Evolutionary conservation across 1,140 invertebrate species (phyloP).

Genomic region (Parasteatoda tepidariorum): DNA sequence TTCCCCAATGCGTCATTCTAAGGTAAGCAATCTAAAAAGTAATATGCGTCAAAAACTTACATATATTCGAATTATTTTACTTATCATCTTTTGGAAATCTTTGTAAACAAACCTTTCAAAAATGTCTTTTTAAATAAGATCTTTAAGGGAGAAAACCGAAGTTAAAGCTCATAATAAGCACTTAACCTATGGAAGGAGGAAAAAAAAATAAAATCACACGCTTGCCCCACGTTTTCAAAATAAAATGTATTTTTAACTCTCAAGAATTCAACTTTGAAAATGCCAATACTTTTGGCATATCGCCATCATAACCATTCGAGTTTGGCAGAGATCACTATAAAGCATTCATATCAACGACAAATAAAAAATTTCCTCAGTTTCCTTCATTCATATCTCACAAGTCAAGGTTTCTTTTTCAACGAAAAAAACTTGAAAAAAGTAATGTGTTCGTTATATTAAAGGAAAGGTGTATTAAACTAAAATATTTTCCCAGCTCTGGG

Average conservation of each 20-base stretch:
- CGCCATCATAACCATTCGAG: constrained; percentile 33
- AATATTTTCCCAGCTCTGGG: too few relatives aligned
- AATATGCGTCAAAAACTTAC: too few relatives aligned
- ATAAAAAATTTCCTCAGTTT: neutral
- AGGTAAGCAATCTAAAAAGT: too few relatives aligned
- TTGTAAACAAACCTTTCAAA: neutral
- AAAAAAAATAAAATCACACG: constrained; percentile 16
- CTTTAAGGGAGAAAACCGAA: neutral
- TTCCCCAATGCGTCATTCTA: too few relatives aligned
- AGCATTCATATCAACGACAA: neutral
- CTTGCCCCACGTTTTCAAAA: neutral
- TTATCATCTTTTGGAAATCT: too few relatives aligned
- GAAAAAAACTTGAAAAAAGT: too few relatives aligned
- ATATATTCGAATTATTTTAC: too few relatives aligned
- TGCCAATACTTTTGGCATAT: constrained; percentile 50
- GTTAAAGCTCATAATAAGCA: neutral
- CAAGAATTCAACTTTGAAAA: constrained; percentile 12
- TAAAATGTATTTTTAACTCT: constrained; percentile 29
- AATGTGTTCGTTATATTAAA: too few relatives aligned
- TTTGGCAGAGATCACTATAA: neutral
- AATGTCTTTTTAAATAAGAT: constrained; percentile 11
- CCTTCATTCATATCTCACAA: neutral
- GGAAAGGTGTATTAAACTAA: too few relatives aligned
- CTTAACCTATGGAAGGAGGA: neutral
- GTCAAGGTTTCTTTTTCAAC: neutral